phyloP scores from a whole-genome alignment of 2,888 invertebrate genomes.

The Drosophila multiciliata region DNA sequence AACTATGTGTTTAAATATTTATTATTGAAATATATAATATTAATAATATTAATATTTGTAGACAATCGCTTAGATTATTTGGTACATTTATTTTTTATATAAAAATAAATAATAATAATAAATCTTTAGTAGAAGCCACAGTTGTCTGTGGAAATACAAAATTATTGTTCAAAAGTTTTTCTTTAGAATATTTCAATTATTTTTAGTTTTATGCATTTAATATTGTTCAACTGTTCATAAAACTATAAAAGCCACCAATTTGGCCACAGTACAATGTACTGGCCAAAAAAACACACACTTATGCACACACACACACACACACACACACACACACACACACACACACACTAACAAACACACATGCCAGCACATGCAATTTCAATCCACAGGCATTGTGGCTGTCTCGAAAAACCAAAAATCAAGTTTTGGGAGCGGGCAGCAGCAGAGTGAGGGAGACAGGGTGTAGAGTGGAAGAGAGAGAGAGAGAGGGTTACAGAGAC shows the following conservation, averaged over 20 bases:
- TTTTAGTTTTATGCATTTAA: neutral
- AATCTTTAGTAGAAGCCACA: neutral
- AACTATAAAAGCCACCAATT: neutral
- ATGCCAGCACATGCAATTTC: slow-evolving; percentile 46
- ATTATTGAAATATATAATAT: no score
- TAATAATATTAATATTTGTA: no score
- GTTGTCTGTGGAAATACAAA: neutral
- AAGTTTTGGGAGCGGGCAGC: slow-evolving; percentile 36
- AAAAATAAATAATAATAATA: neutral
- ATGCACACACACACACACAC: neutral
- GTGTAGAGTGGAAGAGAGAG: neutral
- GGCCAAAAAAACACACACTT: slow-evolving; percentile 17
- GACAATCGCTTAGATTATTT: no score
- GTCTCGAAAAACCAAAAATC: slow-evolving; percentile 80
- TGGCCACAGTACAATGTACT: slow-evolving; percentile 12
- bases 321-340: slow-evolving; percentile 10
- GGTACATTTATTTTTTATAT: neutral
- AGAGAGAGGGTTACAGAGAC: neutral
- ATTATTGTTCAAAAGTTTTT: no score
- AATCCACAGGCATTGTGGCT: slow-evolving; percentile 70
- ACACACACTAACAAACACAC: slow-evolving; percentile 19
- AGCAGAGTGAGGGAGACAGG: neutral
- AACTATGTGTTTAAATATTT: no score
- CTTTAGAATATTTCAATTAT: neutral
- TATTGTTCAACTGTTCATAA: neutral